Evolutionary conservation across 2,113 vertebrate genomes (phyloP).

Genomic region (Podilymbus podiceps): DNA sequence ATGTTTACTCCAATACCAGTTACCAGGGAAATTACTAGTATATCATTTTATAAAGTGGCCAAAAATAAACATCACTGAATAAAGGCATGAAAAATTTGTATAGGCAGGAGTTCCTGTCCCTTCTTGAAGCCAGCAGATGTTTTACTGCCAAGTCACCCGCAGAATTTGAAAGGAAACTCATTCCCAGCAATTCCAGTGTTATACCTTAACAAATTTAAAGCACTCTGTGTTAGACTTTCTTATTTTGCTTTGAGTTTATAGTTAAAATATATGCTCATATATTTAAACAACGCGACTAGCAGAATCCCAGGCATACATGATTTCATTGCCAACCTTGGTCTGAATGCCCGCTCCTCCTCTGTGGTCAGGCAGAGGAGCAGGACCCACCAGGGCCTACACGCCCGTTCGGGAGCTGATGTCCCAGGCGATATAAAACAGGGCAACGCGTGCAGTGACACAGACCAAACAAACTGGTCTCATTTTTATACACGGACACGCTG

Average conservation of each 20-base stretch:
- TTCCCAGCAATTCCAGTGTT: neutral
- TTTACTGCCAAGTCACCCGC: neutral
- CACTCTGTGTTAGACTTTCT: neutral
- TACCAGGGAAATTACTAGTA: neutral
- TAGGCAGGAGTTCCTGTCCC: neutral
- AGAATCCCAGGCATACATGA: neutral
- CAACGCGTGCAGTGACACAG: neutral
- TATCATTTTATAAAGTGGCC: neutral
- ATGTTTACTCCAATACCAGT: neutral
- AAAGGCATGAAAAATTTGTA: neutral
- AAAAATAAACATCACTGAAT: neutral
- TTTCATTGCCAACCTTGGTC: neutral
- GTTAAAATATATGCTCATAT: no score
- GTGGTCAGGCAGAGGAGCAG: neutral
- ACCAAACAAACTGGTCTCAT: neutral
- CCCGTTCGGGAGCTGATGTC: neutral
- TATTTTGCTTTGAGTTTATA: no score
- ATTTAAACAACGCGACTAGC: no score
- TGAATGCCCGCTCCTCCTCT: neutral
- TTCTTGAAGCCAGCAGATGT: neutral
- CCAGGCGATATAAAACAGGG: neutral
- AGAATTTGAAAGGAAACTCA: neutral
- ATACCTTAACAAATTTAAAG: neutral
- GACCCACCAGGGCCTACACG: rapidly evolving
- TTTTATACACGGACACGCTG: neutral